phyloP scores from a whole-genome alignment of 2,888 invertebrate genomes.

The Stramonita haemastoma region DNA sequence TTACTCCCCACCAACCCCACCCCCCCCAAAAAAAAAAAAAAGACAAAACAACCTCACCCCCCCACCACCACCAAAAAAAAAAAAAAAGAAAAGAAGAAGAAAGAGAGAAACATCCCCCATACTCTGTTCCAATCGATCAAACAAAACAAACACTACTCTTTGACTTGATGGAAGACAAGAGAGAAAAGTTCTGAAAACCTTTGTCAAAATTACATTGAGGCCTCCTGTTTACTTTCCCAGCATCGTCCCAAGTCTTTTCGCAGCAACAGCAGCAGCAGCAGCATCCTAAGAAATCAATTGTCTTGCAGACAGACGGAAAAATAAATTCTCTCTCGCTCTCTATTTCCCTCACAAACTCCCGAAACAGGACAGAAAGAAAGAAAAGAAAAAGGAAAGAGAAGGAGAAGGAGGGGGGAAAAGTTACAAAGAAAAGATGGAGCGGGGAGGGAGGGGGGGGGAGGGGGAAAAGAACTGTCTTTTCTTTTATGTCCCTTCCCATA shows the following conservation, averaged over 20 bases:
- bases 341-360: background rate
- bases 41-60: background rate
- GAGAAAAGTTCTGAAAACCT: constrained; percentile 20
- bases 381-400: background rate
- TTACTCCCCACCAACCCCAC: too few species aligned
- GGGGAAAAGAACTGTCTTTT: background rate
- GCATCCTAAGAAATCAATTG: constrained; percentile 16
- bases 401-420: background rate
- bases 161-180: background rate
- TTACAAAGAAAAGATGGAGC: background rate
- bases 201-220: constrained; percentile 26
- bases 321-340: constrained; percentile 14
- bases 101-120: background rate
- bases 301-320: constrained; percentile 21
- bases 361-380: background rate
- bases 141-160: constrained; percentile 7
- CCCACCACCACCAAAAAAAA: background rate
- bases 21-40: background rate
- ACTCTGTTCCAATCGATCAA: constrained; percentile 17
- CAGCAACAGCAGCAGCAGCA: background rate
- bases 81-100: background rate
- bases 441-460: background rate
- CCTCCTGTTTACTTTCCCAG: constrained; percentile 6
- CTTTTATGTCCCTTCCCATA: too few species aligned
- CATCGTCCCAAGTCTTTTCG: background rate